Evolutionary conservation across 2,797 vertebrate genomes (phyloP), one percentile per base, ranked within the genome.

Genomic region (Alosa sapidissima): DNA sequence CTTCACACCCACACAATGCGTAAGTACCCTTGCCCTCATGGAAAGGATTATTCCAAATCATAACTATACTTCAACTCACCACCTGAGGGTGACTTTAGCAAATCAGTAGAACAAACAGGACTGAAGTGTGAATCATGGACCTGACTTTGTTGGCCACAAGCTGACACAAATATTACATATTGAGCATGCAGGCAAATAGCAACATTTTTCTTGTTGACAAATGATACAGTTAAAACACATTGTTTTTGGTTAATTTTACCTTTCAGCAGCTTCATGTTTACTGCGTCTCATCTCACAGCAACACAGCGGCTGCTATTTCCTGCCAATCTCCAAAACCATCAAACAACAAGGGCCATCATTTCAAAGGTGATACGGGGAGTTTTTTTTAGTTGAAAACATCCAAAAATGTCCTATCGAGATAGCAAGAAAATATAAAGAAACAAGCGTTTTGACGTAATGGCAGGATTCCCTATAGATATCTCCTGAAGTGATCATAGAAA

Each of bases 31-130:
- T 3, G 13, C 28, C 36, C 13, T 6, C 28, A 14, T 28, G 16
- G 11, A 72, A 72, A 72, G 16, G 72, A 78, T 78, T 78, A 78
- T 78, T 21, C 14, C 36, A 78, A 78, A 47, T 78, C 72, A 78
- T 45, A 21, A 21, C 72, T 47, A 7, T 36, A 47, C 36, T 1
- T 45, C 72, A 41, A 21, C 41, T 78, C 72, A 47, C 72, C 41
- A 78, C 72, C 72, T 78, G 1, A 75, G 41, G 36, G 33, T 41
- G 36, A 5, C 33, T 3, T 75, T 10, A 33, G 16, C 13, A 41
- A 33, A 36, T 75, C 33, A 19, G 16, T 16, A 33, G 10, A 68
- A 75, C 14, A 41, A 3, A 75, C 13, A 14, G 0, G 5, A 75
- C 33, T 45, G 13, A 21, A 65, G 36, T 47, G 41, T 78, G 68